These are phyloP conservation scores for Drosophila buzzatii DNA, from an alignment of 2,888 invertebrate species.

Conservation along the genomic window DNA sequence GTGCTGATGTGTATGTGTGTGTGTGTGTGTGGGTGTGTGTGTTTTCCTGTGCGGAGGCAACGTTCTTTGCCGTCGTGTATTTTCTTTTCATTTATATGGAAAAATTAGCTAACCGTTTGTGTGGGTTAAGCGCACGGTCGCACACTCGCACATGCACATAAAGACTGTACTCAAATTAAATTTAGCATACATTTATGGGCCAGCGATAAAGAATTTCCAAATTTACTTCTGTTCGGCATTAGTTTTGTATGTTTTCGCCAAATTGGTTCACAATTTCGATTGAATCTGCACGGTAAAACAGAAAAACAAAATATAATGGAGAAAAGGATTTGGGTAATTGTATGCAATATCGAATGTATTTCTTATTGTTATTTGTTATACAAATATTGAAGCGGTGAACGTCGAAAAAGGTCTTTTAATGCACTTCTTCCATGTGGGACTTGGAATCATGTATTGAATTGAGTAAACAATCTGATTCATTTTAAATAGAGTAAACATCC, in stretches of 20 bases:
- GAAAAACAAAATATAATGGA: neutral
- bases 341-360: constrained; percentile 3
- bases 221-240: constrained; percentile 18
- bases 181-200: constrained; percentile 69
- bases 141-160: constrained; percentile 63
- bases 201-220: constrained; percentile 32
- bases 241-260: constrained; percentile 26
- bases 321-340: constrained; percentile 7
- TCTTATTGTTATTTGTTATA: neutral
- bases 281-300: neutral
- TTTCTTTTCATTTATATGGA: constrained; percentile 69
- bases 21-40: constrained; percentile 1
- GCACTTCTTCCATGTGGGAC: neutral
- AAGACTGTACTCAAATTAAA: constrained; percentile 59
- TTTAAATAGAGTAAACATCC: no score
- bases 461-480: neutral
- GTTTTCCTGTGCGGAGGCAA: constrained; percentile 4
- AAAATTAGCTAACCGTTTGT: constrained; percentile 66
- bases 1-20: neutral
- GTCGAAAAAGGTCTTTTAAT: neutral
- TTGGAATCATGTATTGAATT: no score
- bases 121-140: constrained; percentile 68
- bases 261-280: constrained; percentile 23
- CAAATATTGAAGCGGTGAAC: neutral
- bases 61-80: constrained; percentile 41